A percentile compares a stretch with the other conserved stretches of the same genome.
phyloP scores from a whole-genome alignment of 1,140 invertebrate genomes.

The Drosophila eugracilis region DNA sequence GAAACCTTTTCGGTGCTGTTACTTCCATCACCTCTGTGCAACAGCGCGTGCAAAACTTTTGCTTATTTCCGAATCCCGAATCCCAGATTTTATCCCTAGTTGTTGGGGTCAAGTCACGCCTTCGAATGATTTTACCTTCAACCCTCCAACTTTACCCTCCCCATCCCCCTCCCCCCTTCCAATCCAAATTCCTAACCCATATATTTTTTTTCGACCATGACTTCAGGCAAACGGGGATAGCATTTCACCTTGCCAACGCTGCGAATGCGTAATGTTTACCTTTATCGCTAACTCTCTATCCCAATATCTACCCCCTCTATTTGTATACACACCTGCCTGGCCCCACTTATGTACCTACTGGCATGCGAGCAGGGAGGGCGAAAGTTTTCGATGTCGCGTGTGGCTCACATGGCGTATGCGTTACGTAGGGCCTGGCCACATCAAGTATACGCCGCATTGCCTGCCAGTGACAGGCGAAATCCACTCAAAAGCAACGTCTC shows the following conservation, averaged over 20 bases:
- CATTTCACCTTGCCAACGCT: slow-evolving; percentile 49
- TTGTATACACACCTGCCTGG: background rate
- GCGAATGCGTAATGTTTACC: slow-evolving; percentile 57
- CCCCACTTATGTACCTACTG: too few species aligned
- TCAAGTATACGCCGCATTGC: slow-evolving; percentile 55
- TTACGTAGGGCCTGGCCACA: slow-evolving; percentile 35
- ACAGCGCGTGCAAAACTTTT: background rate
- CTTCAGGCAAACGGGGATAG: slow-evolving; percentile 29
- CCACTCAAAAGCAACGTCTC: slow-evolving; percentile 31
- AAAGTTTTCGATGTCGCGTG: slow-evolving; percentile 27
- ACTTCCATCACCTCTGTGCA: background rate
- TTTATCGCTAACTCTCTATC: slow-evolving; percentile 2
- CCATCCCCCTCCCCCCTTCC: too few species aligned
- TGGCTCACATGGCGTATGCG: slow-evolving; percentile 61
- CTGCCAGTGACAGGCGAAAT: slow-evolving; percentile 57
- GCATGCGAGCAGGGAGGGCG: background rate
- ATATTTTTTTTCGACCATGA: slow-evolving; percentile 1
- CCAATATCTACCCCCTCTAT: background rate
- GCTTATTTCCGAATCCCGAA: background rate
- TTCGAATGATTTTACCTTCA: background rate
- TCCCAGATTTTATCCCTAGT: slow-evolving; percentile 1
- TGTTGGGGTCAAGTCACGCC: slow-evolving; percentile 17
- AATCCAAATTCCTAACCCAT: background rate
- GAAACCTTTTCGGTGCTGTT: background rate
- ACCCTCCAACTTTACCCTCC: too few species aligned